A percentile compares a stretch with the other conserved stretches of the same genome.
Conservation (phyloP, 2,888 invertebrate genomes). For the Biston betularia region DNA sequence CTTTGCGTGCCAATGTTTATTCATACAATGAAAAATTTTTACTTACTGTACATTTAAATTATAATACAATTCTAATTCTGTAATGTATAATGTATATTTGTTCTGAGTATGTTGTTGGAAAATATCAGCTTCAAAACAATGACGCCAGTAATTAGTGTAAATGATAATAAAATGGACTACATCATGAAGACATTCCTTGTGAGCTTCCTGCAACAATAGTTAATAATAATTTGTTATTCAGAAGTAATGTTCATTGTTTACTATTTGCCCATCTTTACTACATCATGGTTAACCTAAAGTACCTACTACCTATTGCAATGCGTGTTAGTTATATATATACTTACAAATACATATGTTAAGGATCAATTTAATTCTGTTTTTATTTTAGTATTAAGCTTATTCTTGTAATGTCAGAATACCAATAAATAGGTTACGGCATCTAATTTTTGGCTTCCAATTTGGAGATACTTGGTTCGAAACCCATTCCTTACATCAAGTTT, state of each 20-base stretch:
- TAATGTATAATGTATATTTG: no score
- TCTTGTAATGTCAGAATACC: no score
- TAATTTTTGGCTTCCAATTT: no score
- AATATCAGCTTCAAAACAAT: not conserved
- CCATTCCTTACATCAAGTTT: no score
- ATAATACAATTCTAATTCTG: no score
- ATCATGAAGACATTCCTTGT: not conserved
- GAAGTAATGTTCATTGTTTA: conserved; percentile 23
- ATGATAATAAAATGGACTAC: conserved; percentile 33
- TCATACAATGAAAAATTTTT: no score
- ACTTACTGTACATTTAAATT: no score
- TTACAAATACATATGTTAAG: no score
- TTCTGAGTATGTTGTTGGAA: not conserved
- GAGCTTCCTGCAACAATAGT: conserved; percentile 27
- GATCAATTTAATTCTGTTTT: not conserved
- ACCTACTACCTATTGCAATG: not conserved
- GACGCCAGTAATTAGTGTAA: conserved; percentile 17
- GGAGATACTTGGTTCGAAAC: no score
- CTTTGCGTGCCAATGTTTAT: no score
- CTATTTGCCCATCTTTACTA: no score
- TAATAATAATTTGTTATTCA: not conserved
- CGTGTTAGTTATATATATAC: not conserved
- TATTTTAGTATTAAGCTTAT: not conserved
- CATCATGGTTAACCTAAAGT: not conserved
- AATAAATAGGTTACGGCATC: no score